phyloP scores from a whole-genome alignment of 2,113 vertebrate genomes.

The Collichthys lucidus region DNA sequence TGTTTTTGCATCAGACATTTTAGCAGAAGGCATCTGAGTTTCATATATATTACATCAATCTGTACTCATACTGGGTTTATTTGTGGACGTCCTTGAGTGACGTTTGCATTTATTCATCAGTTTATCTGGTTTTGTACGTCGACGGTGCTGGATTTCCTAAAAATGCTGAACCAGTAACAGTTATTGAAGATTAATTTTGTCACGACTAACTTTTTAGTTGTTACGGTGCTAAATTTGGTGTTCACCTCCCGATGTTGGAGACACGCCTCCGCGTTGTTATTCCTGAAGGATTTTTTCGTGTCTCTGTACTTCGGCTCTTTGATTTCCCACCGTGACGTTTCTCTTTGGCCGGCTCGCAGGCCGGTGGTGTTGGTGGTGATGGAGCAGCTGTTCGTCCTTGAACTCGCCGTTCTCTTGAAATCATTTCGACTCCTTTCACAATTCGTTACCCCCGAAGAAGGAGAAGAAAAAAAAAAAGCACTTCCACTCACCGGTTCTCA shows the following conservation, averaged over 20 bases:
- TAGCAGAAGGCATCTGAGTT: no score
- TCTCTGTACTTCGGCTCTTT: conserved; percentile 25
- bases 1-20: no score
- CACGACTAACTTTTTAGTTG: background rate
- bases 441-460: conserved; percentile 33
- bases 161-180: no score
- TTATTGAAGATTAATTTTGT: background rate
- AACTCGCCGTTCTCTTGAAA: conserved; percentile 31
- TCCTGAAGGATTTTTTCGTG: background rate
- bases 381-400: conserved; percentile 53
- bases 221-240: background rate
- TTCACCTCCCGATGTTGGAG: background rate
- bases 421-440: conserved; percentile 52
- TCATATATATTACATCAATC: no score
- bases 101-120: no score
- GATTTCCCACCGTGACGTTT: conserved; percentile 22
- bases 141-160: no score
- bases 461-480: conserved; percentile 20
- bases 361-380: no score
- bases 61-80: no score
- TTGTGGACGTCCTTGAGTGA: no score
- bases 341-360: background rate
- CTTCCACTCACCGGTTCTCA: conserved; percentile 32
- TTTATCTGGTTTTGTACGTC: no score
- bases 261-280: conserved; percentile 43